Percentiles rank a stretch among this genome's conserved stretches.
Conservation (phyloP, 37 sponge, comb jelly and placozoan genomes). For the Diacarnus erythraeanus region DNA sequence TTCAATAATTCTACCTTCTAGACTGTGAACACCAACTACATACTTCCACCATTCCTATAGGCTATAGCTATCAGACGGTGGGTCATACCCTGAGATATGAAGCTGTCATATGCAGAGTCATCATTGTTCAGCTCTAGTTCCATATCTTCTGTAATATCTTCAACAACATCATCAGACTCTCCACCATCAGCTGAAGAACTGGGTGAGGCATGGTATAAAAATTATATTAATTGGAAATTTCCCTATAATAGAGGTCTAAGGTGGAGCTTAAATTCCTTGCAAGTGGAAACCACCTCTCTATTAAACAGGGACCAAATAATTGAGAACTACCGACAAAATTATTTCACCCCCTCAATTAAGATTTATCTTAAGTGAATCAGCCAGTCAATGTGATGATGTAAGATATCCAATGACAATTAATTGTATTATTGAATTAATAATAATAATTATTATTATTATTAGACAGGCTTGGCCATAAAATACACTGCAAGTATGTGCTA, state of each 20-base stretch:
- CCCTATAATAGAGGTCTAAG: too few relatives aligned
- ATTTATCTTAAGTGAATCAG: not conserved
- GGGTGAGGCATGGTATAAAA: too few relatives aligned
- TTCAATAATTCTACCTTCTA: too few relatives aligned
- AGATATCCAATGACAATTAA: not conserved
- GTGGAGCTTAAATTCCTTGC: too few relatives aligned
- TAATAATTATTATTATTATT: too few relatives aligned
- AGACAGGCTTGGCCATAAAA: not conserved
- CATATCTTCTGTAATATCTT: conserved; percentile 36
- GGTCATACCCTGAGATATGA: not conserved
- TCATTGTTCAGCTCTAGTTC: conserved; percentile 21
- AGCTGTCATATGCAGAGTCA: conserved; percentile 25
- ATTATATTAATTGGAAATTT: too few relatives aligned
- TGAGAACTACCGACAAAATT: not conserved
- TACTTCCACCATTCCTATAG: too few relatives aligned
- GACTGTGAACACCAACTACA: too few relatives aligned
- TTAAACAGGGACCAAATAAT: too few relatives aligned
- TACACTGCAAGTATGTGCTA: not conserved
- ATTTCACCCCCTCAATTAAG: not conserved
- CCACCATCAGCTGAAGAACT: conserved; percentile 8
- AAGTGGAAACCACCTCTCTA: too few relatives aligned
- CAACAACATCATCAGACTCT: conserved; percentile 1
- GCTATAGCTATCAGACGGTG: too few relatives aligned
- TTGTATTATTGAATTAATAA: too few relatives aligned
- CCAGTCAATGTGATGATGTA: not conserved